These are phyloP conservation scores for Corythornis madagascariensis DNA, from an alignment of 2,113 vertebrate species.

Conservation along the genomic window DNA sequence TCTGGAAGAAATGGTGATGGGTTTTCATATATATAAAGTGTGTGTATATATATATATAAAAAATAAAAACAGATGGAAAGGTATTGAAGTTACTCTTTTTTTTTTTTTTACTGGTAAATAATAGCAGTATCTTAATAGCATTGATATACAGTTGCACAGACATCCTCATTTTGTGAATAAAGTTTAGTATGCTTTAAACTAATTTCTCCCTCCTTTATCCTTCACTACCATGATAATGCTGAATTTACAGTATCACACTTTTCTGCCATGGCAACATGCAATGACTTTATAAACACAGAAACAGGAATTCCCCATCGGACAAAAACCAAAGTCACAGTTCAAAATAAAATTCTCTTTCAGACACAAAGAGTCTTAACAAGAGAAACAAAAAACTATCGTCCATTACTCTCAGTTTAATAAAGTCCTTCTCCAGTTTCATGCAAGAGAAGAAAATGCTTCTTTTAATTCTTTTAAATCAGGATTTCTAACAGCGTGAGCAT, in stretches of 20 bases:
- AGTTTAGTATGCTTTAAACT: background rate
- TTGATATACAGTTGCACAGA: background rate
- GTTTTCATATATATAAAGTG: background rate
- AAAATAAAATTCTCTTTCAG: slow-evolving; percentile 29
- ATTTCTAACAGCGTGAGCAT: background rate
- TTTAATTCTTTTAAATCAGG: slow-evolving; percentile 9
- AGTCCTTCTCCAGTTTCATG: background rate
- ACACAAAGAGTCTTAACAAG: background rate
- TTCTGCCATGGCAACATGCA: background rate
- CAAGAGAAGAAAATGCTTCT: background rate
- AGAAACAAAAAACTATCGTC: background rate
- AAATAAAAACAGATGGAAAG: background rate
- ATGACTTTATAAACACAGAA: background rate
- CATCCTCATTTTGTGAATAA: background rate
- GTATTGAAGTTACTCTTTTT: background rate
- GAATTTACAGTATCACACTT: background rate
- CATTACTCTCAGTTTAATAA: background rate
- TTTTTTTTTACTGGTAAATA: background rate
- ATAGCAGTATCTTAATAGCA: background rate
- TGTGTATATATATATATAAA: too few relatives aligned
- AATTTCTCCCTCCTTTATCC: background rate
- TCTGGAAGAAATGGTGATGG: background rate
- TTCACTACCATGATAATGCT: background rate
- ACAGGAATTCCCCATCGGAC: background rate
- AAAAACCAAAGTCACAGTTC: background rate